Evolutionary conservation across 2,113 vertebrate genomes (phyloP).

Genomic region (Centropus bengalensis): DNA sequence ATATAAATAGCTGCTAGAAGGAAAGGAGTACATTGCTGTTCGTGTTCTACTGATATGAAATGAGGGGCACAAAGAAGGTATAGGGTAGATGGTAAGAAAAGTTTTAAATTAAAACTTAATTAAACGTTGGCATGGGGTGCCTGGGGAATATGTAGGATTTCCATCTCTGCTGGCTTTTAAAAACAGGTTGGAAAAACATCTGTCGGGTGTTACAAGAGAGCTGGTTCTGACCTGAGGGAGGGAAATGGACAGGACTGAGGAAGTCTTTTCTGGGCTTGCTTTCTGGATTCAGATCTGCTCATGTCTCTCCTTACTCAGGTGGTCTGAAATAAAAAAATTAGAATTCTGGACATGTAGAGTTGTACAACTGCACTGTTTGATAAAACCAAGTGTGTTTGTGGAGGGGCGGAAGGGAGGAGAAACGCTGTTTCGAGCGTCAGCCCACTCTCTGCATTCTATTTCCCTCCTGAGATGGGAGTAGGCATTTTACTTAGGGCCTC

Average conservation of each 20-base stretch:
- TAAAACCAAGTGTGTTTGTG: background rate
- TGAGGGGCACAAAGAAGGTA: background rate
- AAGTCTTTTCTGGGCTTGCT: background rate
- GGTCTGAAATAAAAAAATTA: background rate
- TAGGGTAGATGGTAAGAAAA: background rate
- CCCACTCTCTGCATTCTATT: background rate
- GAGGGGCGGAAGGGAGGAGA: background rate
- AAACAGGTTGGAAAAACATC: background rate
- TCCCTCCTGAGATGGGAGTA: background rate
- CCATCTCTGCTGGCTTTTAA: background rate
- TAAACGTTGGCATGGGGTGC: background rate
- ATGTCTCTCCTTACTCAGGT: background rate
- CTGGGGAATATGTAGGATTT: background rate
- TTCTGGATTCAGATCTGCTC: background rate
- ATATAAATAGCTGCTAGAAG: background rate
- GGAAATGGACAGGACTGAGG: background rate
- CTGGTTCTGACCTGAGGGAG: background rate
- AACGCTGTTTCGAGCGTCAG: background rate
- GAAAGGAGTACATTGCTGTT: background rate
- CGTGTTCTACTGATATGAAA: background rate
- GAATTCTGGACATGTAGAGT: background rate
- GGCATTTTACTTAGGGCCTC: background rate
- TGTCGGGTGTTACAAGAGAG: background rate
- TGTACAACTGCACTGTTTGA: background rate
- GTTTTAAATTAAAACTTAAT: too few species aligned